phyloP scores from a whole-genome alignment of 2,888 invertebrate species.

The Plemyria rubiginata region DNA sequence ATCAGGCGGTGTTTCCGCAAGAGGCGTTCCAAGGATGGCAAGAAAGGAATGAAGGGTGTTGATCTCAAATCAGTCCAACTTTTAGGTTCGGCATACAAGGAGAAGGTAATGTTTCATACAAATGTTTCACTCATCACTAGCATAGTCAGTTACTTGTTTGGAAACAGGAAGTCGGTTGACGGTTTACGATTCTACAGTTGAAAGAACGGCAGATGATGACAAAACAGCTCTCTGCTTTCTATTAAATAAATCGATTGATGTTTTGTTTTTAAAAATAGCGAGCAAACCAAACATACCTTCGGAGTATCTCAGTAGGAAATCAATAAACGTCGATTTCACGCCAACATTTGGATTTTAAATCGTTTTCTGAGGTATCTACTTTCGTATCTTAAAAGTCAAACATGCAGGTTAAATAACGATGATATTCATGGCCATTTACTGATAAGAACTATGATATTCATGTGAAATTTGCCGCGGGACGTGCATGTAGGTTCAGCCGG shows the following conservation, averaged over 20 bases:
- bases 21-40: conserved; percentile 96
- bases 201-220: conserved; percentile 10
- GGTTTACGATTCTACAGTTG: conserved; percentile 10
- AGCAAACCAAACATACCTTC: neutral
- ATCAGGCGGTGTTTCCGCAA: conserved; percentile 96
- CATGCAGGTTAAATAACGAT: neutral
- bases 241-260: conserved; percentile 3
- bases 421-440: conserved; percentile 36
- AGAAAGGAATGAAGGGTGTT: conserved; percentile 97
- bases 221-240: neutral
- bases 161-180: conserved; percentile 10
- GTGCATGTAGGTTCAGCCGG: conserved; percentile 94
- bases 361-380: conserved; percentile 1
- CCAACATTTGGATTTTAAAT: conserved; percentile 3
- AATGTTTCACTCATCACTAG: conserved; percentile 26
- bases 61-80: conserved; percentile 98
- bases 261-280: neutral
- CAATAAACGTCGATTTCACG: neutral
- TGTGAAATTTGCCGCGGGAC: conserved; percentile 84
- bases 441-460: conserved; percentile 71
- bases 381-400: neutral
- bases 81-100: conserved; percentile 98
- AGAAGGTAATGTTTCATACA: conserved; percentile 91
- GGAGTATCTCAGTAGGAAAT: neutral
- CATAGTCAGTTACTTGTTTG: conserved; percentile 12